Conservation (phyloP, 2,888 invertebrate genomes). For the Gandaritis pyraliata region DNA sequence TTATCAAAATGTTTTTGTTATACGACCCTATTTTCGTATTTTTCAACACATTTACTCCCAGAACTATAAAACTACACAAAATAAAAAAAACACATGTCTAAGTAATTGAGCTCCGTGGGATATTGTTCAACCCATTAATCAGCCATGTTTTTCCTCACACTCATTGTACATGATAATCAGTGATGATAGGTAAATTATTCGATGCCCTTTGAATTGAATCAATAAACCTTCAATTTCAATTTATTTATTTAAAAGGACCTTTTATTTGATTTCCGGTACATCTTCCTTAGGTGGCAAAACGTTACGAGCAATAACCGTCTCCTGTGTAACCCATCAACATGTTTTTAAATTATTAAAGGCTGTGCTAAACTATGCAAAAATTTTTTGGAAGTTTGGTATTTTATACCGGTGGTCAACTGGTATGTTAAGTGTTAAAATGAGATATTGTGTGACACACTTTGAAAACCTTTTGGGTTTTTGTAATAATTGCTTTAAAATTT, state of each 20-base stretch:
- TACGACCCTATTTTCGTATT: too few relatives aligned
- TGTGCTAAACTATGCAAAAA: constrained; percentile 5
- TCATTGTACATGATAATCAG: constrained; percentile 16
- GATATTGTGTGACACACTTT: too few relatives aligned
- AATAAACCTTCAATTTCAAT: constrained; percentile 16
- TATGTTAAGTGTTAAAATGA: too few relatives aligned
- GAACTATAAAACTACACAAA: too few relatives aligned
- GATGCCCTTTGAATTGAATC: constrained; percentile 13
- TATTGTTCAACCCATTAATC: constrained; percentile 3
- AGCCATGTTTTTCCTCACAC: constrained; percentile 1
- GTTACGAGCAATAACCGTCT: constrained; percentile 11
- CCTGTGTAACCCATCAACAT: constrained; percentile 13
- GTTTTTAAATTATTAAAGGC: constrained; percentile 18
- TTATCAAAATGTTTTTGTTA: too few relatives aligned
- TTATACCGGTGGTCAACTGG: too few relatives aligned
- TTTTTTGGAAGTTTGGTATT: too few relatives aligned
- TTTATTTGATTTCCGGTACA: constrained; percentile 16
- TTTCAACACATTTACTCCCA: too few relatives aligned
- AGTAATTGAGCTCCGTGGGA: not conserved
- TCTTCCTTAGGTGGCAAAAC: constrained; percentile 15
- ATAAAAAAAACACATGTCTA: too few relatives aligned
- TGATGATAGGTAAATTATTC: constrained; percentile 16
- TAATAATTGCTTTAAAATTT: too few relatives aligned
- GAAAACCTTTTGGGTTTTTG: too few relatives aligned
- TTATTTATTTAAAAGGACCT: too few relatives aligned